Evolutionary conservation across 92 coral and sea anemone genomes (phyloP), one percentile per base, ranked within the genome.

Genomic region (Porites evermanni): DNA sequence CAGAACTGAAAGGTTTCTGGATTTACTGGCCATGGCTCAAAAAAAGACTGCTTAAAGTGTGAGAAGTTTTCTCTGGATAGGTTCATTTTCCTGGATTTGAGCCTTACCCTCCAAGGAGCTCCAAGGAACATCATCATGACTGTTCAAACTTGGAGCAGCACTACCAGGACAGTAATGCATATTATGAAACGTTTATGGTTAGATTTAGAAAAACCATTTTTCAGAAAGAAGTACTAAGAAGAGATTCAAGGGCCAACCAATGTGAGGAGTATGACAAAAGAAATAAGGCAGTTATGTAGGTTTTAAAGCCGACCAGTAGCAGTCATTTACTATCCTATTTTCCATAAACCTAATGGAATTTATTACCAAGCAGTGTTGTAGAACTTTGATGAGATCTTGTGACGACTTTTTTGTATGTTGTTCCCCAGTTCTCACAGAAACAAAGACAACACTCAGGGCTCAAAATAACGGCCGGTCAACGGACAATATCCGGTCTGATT

Each of bases 291-390:
- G 84, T 4, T 93, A 89, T 86, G 68, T 74, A 12, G 93, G 95
- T 11, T 92, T 92, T 60, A 89, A 89, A 13, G 92, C 96, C 18
- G 92, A 93, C 64, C 94, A 93, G 70, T 93, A 94, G 96, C 88
- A 89, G 56, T 75, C 70, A 65, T 89, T 74, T 74, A 74, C 64
- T 11, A 74, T 51, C 18, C 32, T 23, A 17, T 74, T 74, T 74
- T 54, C 78, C 17, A 54, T 74, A 74, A 12, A 11, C 63, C 32
- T 14, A 11, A 23, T 74, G 78, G 78, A 50, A 74, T 74, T 51
- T 73, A 73, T 51, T 74, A 61, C 78, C 78, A 74, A 47, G 78
- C 12, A 47, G 19, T 74, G 78, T 47, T 23, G 47, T 74, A 24
- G 52, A 70, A 26, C 74, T 70, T 24, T 70, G 74, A 52, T 20